Evolutionary conservation across 2,113 vertebrate species (phyloP).

Genomic region (Anser brachyrhynchus): DNA sequence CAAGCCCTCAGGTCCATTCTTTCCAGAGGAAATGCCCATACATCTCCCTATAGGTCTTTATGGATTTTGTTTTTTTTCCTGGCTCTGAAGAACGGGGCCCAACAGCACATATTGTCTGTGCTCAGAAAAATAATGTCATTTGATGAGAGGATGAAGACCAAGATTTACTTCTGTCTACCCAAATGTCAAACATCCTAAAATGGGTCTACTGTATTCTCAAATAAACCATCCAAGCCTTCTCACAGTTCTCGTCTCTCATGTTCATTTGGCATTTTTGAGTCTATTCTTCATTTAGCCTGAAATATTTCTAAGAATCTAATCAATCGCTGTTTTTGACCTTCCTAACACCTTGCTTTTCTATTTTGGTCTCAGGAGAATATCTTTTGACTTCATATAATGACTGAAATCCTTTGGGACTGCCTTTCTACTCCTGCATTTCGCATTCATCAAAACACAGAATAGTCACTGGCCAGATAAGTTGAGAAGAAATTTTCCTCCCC

Average conservation of each 20-base stretch:
- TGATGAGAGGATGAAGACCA: background rate
- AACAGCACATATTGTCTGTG: background rate
- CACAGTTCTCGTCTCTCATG: background rate
- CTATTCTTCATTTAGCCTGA: background rate
- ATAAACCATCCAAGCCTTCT: background rate
- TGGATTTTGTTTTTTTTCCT: background rate
- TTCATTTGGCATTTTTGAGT: background rate
- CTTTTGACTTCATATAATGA: background rate
- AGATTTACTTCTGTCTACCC: background rate
- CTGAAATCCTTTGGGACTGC: too few relatives aligned
- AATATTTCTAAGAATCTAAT: slow-evolving; percentile 21
- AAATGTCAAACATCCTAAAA: background rate
- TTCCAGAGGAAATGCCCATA: background rate
- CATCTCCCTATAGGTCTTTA: background rate
- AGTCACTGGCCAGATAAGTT: background rate
- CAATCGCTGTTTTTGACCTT: background rate
- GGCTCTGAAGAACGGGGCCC: background rate
- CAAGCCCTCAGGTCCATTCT: slow-evolving; percentile 25
- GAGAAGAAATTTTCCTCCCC: background rate
- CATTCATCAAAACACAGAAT: background rate
- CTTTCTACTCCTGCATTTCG: background rate
- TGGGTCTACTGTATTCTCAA: background rate
- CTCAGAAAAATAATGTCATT: background rate
- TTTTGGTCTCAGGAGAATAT: background rate
- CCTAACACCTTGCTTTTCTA: background rate